Evolutionary conservation across 2,113 vertebrate genomes (phyloP).

Genomic region (Chloropsis hardwickii): DNA sequence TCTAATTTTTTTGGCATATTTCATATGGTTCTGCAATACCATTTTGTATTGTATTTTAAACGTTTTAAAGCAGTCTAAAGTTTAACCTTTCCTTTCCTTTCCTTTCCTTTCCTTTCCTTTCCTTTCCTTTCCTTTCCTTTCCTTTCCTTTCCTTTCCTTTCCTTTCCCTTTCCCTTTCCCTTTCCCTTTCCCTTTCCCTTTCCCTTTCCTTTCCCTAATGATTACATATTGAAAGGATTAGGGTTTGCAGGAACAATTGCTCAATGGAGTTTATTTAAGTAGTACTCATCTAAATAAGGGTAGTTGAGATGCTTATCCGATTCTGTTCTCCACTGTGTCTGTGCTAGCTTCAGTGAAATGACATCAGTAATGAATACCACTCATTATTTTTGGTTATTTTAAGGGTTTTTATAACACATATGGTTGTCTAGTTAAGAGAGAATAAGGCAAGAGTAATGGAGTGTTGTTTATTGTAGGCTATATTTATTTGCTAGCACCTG

Average conservation of each 20-base stretch:
- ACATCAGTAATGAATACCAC: not conserved
- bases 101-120: not conserved
- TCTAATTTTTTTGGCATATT: not conserved
- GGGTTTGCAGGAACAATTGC: not conserved
- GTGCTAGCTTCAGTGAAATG: not conserved
- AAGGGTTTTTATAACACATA: not conserved
- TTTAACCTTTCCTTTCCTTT: not conserved
- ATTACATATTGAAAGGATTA: not conserved
- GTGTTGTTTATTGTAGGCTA: not conserved
- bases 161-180: not conserved
- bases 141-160: not conserved
- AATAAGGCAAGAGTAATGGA: not conserved
- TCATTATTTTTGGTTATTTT: not conserved
- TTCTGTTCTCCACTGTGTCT: not conserved
- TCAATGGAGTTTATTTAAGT: not conserved
- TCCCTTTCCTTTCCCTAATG: not conserved
- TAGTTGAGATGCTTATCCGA: not conserved
- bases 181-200: not conserved
- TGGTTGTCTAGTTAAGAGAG: not conserved
- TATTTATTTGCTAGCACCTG: not conserved
- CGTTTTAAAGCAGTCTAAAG: not conserved
- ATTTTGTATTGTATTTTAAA: not conserved
- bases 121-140: not conserved
- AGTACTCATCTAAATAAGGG: not conserved
- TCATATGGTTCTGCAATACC: not conserved